phyloP scores from a whole-genome alignment of 2,797 vertebrate species.

The Catostomus latipinnis region DNA sequence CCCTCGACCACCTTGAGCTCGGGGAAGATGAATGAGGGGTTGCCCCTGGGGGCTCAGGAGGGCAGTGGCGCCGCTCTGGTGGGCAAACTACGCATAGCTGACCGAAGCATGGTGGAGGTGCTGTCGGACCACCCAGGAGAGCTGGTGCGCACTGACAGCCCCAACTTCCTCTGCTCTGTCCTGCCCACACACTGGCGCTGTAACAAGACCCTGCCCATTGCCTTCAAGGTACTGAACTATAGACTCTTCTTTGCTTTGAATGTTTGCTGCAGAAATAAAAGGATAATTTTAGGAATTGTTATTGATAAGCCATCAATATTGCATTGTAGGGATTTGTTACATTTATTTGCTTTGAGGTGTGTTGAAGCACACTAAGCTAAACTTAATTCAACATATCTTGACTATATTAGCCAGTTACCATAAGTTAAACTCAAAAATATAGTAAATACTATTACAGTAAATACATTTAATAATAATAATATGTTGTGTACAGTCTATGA shows the following conservation, averaged over 20 bases:
- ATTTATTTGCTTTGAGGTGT: no score
- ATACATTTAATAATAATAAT: no score
- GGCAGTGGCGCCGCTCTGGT: slow-evolving; percentile 82
- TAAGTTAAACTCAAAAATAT: no score
- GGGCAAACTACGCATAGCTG: slow-evolving; percentile 88
- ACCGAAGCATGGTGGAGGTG: slow-evolving; percentile 95
- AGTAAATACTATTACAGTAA: no score
- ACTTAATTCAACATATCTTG: no score
- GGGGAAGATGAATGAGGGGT: slow-evolving; percentile 91
- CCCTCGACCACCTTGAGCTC: slow-evolving; percentile 91
- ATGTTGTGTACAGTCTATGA: no score
- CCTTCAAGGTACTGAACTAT: slow-evolving; percentile 85
- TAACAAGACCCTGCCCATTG: slow-evolving; percentile 97
- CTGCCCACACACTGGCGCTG: slow-evolving; percentile 97
- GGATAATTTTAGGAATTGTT: no score
- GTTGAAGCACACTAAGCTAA: no score
- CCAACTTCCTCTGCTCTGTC: slow-evolving; percentile 96
- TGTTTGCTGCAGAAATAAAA: no score
- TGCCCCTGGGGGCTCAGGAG: slow-evolving; percentile 89
- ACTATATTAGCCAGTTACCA: neutral
- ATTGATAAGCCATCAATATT: no score
- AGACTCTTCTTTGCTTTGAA: neutral
- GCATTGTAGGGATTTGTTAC: no score
- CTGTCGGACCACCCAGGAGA: slow-evolving; percentile 93
- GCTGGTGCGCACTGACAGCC: slow-evolving; percentile 96